Base-by-base conservation (phyloP, 2,113 vertebrate species). In the Triplophysa tibetana region DNA sequence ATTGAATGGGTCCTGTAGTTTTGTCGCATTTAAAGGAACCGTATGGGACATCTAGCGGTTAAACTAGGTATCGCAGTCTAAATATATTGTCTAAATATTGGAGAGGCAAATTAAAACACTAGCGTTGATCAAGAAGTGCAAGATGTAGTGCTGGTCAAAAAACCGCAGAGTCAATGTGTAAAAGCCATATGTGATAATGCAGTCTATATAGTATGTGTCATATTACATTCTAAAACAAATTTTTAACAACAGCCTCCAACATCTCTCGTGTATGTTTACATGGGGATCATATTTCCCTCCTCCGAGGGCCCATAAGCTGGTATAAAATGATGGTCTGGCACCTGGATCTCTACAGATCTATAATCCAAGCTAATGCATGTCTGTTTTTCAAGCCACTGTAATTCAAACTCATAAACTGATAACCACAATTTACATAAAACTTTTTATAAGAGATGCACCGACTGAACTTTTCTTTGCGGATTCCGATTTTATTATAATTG, bases 81-180 rank as follows among this genome's bases (percentile, higher is more conserved):
- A 29, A 29, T 29, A 29, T 29, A 29, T 29, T 4, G 29, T 29
- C 29, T 29, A 29, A 29, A 29, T 29, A 29, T 29, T 29, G 4
- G 29, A 24, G 24, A 24, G 24, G 24, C 24, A 24, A 24, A 24
- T 24, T 24, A 1, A 24, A 24, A 24, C 21, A 68, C 8, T 19
- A 50, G 0, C 21, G 48, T 65, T 16, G 45, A 77, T 65, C 75
- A 52, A 10, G 60, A 24, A 33, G 45, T 54, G 62, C 61, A 77
- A 64, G 61, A 54, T 52, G 17, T 45, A 76, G 19, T 52, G 43
- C 29, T 13, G 16, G 21, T 52, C 62, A 65, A 76, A 52, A 38
- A 76, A 41, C 23, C 26, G 33, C 23, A 26, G 29, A 16, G 24
- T 29, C 61, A 16, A 65, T 16, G 24, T 77, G 10, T 38, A 24